phyloP scores from a whole-genome alignment of 2,797 vertebrate species.

The Lateolabrax maculatus region DNA sequence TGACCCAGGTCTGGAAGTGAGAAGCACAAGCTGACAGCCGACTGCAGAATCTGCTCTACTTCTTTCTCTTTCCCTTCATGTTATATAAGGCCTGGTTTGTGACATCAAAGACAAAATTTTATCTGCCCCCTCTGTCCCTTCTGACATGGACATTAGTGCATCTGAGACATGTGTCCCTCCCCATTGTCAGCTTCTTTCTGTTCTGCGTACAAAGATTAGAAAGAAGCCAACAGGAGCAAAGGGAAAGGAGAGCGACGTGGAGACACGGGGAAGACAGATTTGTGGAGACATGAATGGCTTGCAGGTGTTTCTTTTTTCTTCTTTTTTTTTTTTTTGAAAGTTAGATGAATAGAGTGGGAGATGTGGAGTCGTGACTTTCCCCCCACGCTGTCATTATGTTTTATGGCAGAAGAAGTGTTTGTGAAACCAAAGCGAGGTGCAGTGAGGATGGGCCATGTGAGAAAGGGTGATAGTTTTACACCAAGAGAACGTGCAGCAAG shows the following conservation, averaged over 20 bases:
- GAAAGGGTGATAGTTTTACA: slow-evolving; percentile 53
- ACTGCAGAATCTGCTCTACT: slow-evolving; percentile 18
- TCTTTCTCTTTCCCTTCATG: slow-evolving; percentile 22
- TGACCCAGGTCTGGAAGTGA: slow-evolving; percentile 33
- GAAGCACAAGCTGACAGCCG: not conserved
- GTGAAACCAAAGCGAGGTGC: slow-evolving; percentile 46
- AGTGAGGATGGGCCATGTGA: slow-evolving; percentile 36
- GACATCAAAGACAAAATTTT: slow-evolving; percentile 63
- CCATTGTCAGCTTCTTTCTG: slow-evolving; percentile 55
- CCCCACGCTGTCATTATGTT: slow-evolving; percentile 73
- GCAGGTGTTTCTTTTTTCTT: slow-evolving; percentile 76
- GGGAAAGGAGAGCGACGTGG: slow-evolving; percentile 22
- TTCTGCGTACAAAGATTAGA: slow-evolving; percentile 59
- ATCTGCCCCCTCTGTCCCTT: slow-evolving; percentile 47
- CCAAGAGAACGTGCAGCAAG: slow-evolving; percentile 16
- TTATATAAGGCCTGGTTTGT: slow-evolving; percentile 43
- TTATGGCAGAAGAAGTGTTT: slow-evolving; percentile 66
- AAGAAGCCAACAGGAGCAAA: slow-evolving; percentile 53
- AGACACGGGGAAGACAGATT: slow-evolving; percentile 65
- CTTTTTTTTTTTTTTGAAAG: slow-evolving; percentile 7
- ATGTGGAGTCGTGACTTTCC: slow-evolving; percentile 37
- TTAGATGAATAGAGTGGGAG: slow-evolving; percentile 56
- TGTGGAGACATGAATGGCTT: slow-evolving; percentile 78
- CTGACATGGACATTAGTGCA: slow-evolving; percentile 61
- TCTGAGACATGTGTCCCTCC: slow-evolving; percentile 51